Base-by-base conservation (phyloP, 2,113 vertebrate genomes). In the Vombatus ursinus region DNA sequence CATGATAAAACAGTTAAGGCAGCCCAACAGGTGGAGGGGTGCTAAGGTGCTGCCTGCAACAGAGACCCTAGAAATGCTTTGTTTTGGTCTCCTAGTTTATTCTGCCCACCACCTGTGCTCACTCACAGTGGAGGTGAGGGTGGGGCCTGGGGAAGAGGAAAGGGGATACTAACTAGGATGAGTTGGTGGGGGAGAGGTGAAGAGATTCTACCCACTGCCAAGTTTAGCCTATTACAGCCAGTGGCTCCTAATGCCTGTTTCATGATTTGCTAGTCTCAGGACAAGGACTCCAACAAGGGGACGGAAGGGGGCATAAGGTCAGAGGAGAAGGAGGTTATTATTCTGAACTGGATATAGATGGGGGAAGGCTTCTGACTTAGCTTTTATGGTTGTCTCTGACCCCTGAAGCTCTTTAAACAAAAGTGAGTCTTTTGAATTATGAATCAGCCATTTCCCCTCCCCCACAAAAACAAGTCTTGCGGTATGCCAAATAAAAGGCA, bases 401-500 rank as follows among this genome's bases (percentile, higher is more conserved):
- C 94, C 91, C 89, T 44, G 26, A 14, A 52, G 94, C 94, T 92
- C 96, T 96, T 95, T 57, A 96, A 92, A 93, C 93, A 93, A 95
- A 98, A n/a, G 92, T 96, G 94, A 90, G 96, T 61, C 96, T 97
- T 52, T 93, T 92, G 97, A 97, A 97, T 98, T 95, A 97, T 52
- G 53, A 97, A 94, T 96, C 94, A 96, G 91, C 97, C 11, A 93
- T 24, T 94, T 97, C 95, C 90, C 96, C 96, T 50, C 57, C 77
- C 31, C 0, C 0, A 24, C 77, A 68, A 49, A 9, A 6, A 53
- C 95, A 96, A 95, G 97, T 96, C 97, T 97, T 98, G 97, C 96
- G 97, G 97, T 93, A 95, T 95, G 93, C 2, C 0, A 95, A 98
- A 98, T 97, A 97, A 98, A 98, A 97, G 97, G 96, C 53, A n/a